phyloP scores from a whole-genome alignment of 2,888 invertebrate species.

The Acleris sparsana region DNA sequence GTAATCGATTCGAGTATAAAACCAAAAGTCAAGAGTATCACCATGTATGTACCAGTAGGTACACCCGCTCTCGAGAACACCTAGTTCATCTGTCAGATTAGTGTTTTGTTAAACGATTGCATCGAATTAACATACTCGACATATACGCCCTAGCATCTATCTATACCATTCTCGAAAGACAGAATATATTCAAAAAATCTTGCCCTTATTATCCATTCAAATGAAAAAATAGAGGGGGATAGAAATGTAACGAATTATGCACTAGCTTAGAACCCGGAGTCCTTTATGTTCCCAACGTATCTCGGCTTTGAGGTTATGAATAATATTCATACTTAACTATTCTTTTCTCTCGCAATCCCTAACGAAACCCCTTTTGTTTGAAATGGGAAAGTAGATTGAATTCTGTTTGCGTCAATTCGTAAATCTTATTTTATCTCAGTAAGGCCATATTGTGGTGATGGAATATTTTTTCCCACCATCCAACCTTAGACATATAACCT shows the following conservation, averaged over 20 bases:
- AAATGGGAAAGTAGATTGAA: constrained; percentile 36
- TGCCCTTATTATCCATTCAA: not conserved
- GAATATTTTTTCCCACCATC: not conserved
- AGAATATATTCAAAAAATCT: too few species aligned
- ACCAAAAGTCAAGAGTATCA: too few species aligned
- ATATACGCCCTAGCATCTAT: too few species aligned
- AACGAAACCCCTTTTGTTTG: constrained; percentile 24
- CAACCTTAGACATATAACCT: too few species aligned
- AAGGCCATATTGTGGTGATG: constrained; percentile 22
- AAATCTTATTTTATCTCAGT: constrained; percentile 29
- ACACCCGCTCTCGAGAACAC: too few species aligned
- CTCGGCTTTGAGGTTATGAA: constrained; percentile 17
- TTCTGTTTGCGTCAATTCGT: constrained; percentile 30
- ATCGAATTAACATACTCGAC: too few species aligned
- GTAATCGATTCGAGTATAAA: too few species aligned
- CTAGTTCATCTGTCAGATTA: too few species aligned
- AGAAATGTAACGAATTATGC: constrained; percentile 1
- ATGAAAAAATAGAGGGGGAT: not conserved
- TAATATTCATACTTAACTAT: constrained; percentile 28
- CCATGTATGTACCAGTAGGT: too few species aligned
- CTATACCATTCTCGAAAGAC: too few species aligned
- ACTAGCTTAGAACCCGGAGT: constrained; percentile 6
- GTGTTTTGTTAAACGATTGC: too few species aligned
- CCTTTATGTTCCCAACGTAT: constrained; percentile 5
- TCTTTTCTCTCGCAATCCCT: constrained; percentile 21